phyloP scores from a whole-genome alignment of 2,888 invertebrate species.

The Atethmia centrago region DNA sequence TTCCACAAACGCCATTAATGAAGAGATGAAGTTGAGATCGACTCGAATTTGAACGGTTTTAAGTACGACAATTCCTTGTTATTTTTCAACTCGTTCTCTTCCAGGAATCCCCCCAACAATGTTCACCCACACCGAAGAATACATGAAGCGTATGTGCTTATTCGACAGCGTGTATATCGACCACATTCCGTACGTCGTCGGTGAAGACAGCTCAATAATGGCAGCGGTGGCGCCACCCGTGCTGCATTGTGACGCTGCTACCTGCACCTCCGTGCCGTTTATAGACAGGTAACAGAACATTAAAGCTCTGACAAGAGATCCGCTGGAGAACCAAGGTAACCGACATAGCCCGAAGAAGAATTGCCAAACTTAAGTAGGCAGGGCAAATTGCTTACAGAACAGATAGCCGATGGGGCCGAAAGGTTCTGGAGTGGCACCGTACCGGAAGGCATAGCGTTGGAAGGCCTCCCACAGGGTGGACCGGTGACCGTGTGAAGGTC shows the following conservation, averaged over 20 bases:
- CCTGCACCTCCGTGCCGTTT: slow-evolving; percentile 87
- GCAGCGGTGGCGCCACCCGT: slow-evolving; percentile 88
- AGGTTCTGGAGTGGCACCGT: neutral
- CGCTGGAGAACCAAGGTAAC: neutral
- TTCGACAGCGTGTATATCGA: slow-evolving; percentile 87
- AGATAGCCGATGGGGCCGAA: neutral
- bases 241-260: slow-evolving; percentile 86
- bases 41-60: too few species aligned
- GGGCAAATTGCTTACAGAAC: neutral
- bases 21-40: too few species aligned
- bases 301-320: neutral
- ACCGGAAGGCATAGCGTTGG: neutral
- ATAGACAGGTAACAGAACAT: slow-evolving; percentile 79
- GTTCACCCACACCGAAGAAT: slow-evolving; percentile 85
- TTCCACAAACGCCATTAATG: too few species aligned
- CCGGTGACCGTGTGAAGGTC: neutral
- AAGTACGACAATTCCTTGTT: too few species aligned
- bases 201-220: slow-evolving; percentile 85
- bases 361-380: neutral
- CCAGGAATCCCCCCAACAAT: slow-evolving; percentile 85
- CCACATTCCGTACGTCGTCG: slow-evolving; percentile 86
- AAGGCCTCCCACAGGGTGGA: neutral
- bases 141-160: slow-evolving; percentile 87
- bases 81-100: neutral
- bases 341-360: neutral